Conservation (phyloP, 2,797 vertebrate species). For the Melopsittacus undulatus region DNA sequence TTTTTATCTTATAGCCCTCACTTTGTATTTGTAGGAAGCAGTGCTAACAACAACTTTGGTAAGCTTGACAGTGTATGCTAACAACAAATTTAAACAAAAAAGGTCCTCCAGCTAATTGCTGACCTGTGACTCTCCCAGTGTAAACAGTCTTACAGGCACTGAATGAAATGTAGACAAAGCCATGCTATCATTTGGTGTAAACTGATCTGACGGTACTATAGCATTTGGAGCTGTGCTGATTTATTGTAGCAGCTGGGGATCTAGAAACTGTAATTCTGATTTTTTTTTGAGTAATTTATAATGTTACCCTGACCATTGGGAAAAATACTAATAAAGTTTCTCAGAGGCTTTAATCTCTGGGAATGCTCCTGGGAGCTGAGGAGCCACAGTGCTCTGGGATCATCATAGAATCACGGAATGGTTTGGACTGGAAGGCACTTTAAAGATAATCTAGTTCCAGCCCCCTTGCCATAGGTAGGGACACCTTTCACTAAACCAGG, state of each 20-base stretch:
- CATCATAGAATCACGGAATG: neutral
- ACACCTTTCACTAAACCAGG: neutral
- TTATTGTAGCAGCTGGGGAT: conserved; percentile 49
- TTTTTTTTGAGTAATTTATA: neutral
- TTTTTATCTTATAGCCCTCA: neutral
- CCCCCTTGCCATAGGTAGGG: neutral
- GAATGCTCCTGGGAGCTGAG: neutral
- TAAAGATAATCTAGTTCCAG: neutral
- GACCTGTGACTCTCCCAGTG: neutral
- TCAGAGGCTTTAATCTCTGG: neutral
- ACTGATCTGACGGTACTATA: neutral
- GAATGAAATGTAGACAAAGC: neutral
- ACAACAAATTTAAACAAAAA: neutral
- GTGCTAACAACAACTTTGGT: neutral
- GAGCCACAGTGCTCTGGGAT: fast-evolving
- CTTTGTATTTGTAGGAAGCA: neutral
- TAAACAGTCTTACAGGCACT: neutral
- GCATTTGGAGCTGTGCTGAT: conserved; percentile 16
- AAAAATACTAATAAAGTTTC: neutral
- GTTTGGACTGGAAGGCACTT: neutral
- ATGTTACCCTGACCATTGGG: neutral
- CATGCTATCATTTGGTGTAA: neutral
- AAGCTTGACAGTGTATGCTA: neutral
- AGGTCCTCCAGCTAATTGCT: neutral
- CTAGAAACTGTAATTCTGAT: neutral